Evolutionary conservation across 30 jellyfish, hydroid and myxozoan genomes (phyloP), one percentile per base, ranked within the genome.

Genomic region (Aurelia sp.): DNA sequence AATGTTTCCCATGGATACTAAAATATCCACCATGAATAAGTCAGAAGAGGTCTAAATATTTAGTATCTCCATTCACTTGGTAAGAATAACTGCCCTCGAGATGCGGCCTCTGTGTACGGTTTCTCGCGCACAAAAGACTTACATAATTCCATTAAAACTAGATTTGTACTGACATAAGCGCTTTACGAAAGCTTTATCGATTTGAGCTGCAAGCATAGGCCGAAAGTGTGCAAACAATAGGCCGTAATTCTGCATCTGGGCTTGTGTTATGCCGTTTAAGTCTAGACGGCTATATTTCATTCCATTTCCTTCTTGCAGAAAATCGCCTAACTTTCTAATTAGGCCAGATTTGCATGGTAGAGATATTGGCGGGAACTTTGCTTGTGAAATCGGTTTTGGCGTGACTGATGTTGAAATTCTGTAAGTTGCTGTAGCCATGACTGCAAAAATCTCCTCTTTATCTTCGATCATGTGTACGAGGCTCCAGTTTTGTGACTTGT

Each of bases 101-200:
- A 57, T 66, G 79, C 89, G 89, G 89, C 71, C 81, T 62, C 72
- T 63, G 81, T 76, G 47, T 84, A 44, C 30, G 79, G 86, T 22
- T 71, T 84, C 47, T 33, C 74, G 23, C 4, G 23, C 76, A 84
- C 93, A 84, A 84, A 70, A 73, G 62, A 72, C 86, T 20, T 12
- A 35, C 61, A 44, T 84, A 84, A 84, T 84, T 71, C 93, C 93
- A 84, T 84, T 84, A 84, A 84, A 84, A 72, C 83, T 84, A 84
- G 87, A 84, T 84, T 84, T 84, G 68, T 55, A 76, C 80, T 60
- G 79, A 71, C 81, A 73, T 84, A 84, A 84, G 93, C 93, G 93
- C 93, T 76, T 84, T 84, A 84, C 66, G 93, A 62, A 48, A 44
- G 93, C 84, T 71, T 66, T 72, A 74, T 72, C 82, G 67, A 55